Evolutionary conservation across 2,888 invertebrate species (phyloP).

Genomic region (Drosophila borealis): DNA sequence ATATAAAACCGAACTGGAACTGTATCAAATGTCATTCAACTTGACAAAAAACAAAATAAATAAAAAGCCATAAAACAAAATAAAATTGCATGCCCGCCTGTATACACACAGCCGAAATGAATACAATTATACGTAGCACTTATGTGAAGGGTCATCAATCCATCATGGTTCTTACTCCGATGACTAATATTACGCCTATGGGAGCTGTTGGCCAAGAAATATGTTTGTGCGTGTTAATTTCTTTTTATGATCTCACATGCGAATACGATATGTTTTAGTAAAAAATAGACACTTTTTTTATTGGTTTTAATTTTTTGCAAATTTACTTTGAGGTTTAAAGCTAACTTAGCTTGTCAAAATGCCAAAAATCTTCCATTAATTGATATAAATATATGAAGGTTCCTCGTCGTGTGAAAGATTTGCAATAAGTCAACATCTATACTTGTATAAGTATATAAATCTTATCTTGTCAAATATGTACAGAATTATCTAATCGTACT

Average conservation of each 20-base stretch:
- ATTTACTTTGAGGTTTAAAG: too few species aligned
- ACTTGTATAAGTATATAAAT: not conserved
- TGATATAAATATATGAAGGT: not conserved
- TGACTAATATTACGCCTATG: conserved; percentile 1
- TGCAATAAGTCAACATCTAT: not conserved
- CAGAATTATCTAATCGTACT: not conserved
- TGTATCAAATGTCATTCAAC: conserved; percentile 72
- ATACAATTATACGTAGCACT: not conserved
- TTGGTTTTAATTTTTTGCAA: too few species aligned
- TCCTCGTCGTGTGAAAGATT: too few species aligned
- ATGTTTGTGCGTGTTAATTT: not conserved
- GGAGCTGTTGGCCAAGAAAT: not conserved
- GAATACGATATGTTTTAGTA: too few species aligned
- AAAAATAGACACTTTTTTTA: too few species aligned
- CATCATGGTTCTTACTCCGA: conserved; percentile 5
- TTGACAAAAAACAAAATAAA: conserved; percentile 23
- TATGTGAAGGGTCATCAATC: conserved; percentile 9
- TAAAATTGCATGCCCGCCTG: not conserved
- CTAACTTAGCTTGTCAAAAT: too few species aligned
- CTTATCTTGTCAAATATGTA: not conserved
- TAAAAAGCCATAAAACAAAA: conserved; percentile 19
- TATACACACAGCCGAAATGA: conserved; percentile 25
- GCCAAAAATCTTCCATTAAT: too few species aligned
- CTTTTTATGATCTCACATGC: not conserved
- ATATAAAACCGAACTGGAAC: conserved; percentile 52